These are phyloP conservation scores for Melipona beecheii DNA, from an alignment of 2,888 invertebrate genomes.

Conservation along the genomic window DNA sequence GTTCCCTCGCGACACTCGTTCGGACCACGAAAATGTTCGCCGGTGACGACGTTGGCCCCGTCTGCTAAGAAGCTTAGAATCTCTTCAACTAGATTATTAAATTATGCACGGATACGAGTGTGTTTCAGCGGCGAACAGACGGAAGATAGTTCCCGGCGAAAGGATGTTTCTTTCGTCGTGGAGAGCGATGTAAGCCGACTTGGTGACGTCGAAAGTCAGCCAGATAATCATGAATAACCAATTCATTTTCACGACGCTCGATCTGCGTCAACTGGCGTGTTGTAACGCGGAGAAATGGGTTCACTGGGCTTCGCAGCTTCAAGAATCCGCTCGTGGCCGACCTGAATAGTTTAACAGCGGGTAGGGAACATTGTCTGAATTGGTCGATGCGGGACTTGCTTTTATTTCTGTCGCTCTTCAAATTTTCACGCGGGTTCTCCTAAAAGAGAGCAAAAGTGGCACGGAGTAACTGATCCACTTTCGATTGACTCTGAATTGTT, in stretches of 20 bases:
- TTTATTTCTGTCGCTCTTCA: conserved; percentile 9
- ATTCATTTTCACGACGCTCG: conserved; percentile 41
- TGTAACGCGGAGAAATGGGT: conserved; percentile 27
- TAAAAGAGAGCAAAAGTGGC: not conserved
- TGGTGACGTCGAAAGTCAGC: conserved; percentile 30
- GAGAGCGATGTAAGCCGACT: conserved; percentile 24
- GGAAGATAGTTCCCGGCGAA: not conserved
- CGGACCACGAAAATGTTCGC: conserved; percentile 10
- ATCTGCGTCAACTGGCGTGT: conserved; percentile 15
- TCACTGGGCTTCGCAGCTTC: not conserved
- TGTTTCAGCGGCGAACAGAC: conserved; percentile 9
- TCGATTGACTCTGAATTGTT: not conserved
- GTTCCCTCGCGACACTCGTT: not conserved
- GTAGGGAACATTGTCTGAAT: conserved; percentile 15
- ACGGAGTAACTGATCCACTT: not conserved
- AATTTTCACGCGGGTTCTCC: not conserved
- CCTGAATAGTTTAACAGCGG: conserved; percentile 41
- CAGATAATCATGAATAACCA: conserved; percentile 58
- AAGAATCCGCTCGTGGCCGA: conserved; percentile 21
- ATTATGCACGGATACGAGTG: conserved; percentile 48
- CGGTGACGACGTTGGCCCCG: not conserved
- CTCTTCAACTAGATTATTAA: conserved; percentile 32
- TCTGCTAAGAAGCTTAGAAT: conserved; percentile 44
- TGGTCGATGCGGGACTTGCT: not conserved
- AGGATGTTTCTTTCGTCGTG: conserved; percentile 20